Conservation (phyloP, 2,888 invertebrate species). For the Zygothrica quintamaculata region DNA sequence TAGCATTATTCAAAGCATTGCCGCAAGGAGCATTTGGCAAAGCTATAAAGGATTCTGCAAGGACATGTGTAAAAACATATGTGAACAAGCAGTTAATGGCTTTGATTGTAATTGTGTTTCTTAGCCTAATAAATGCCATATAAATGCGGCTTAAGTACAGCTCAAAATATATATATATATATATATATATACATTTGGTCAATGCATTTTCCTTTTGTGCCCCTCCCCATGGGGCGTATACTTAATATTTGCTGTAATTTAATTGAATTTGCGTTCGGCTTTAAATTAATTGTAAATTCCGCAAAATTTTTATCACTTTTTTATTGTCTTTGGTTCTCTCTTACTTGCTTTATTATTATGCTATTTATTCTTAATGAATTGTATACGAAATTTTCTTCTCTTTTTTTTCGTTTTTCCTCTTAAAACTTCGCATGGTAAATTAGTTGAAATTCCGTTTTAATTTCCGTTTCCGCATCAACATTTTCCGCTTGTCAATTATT, state of each 20-base stretch:
- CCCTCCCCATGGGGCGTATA: too few relatives aligned
- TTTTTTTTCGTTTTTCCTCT: too few relatives aligned
- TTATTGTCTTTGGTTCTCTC: slow-evolving; percentile 9
- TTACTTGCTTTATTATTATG: slow-evolving; percentile 7
- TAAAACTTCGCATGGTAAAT: slow-evolving; percentile 41
- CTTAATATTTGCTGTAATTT: not conserved
- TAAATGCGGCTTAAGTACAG: slow-evolving; percentile 29
- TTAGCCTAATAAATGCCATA: slow-evolving; percentile 44
- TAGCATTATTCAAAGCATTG: slow-evolving; percentile 67
- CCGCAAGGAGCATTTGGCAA: slow-evolving; percentile 47
- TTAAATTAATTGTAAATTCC: slow-evolving; percentile 6
- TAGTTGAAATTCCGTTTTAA: slow-evolving; percentile 75
- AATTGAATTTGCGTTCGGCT: not conserved
- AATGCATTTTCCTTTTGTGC: too few relatives aligned
- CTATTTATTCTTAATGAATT: slow-evolving; percentile 24
- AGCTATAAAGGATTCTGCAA: slow-evolving; percentile 54
- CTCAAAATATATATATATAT: slow-evolving; percentile 23
- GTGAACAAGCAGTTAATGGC: slow-evolving; percentile 72
- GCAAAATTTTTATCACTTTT: slow-evolving; percentile 5
- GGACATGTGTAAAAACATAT: slow-evolving; percentile 70
- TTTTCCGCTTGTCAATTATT: slow-evolving; percentile 79
- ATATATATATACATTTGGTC: not conserved
- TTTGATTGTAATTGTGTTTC: slow-evolving; percentile 15
- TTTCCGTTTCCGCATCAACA: slow-evolving; percentile 75
- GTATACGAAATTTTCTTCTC: not conserved